A percentile compares a stretch with the other conserved stretches of the same genome.
phyloP scores from a whole-genome alignment of 2,888 invertebrate species.

The Digitonthophagus gazella region DNA sequence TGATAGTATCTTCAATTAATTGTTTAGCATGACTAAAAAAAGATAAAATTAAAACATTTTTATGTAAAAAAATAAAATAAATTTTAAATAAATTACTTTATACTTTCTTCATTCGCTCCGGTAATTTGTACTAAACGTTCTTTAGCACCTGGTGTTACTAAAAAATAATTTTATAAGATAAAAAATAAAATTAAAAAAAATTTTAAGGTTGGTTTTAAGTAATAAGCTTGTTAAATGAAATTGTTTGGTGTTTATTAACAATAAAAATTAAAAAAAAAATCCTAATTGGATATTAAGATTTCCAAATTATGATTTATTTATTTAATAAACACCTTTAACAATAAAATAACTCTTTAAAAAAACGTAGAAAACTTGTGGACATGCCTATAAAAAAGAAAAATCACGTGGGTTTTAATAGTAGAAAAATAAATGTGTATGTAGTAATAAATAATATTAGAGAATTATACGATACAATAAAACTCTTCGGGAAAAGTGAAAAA shows the following conservation, averaged over 20 bases:
- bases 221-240: slow-evolving; percentile 6
- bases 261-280: no score
- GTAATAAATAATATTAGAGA: background rate
- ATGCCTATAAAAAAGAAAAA: background rate
- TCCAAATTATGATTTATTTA: no score
- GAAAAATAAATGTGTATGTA: no score
- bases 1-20: slow-evolving; percentile 92
- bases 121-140: slow-evolving; percentile 95
- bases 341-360: no score
- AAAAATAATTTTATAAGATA: slow-evolving; percentile 33
- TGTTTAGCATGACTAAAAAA: slow-evolving; percentile 80
- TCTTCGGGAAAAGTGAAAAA: no score
- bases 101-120: slow-evolving; percentile 89
- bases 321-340: no score
- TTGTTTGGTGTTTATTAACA: background rate
- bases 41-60: slow-evolving; percentile 21
- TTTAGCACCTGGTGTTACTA: slow-evolving; percentile 93
- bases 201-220: background rate
- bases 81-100: slow-evolving; percentile 66
- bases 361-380: background rate
- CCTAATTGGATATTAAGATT: no score
- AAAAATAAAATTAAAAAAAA: background rate
- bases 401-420: background rate
- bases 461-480: background rate
- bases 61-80: slow-evolving; percentile 10